Evolutionary conservation across 2,113 vertebrate species (phyloP).

Genomic region (Porphyrio hochstetteri): DNA sequence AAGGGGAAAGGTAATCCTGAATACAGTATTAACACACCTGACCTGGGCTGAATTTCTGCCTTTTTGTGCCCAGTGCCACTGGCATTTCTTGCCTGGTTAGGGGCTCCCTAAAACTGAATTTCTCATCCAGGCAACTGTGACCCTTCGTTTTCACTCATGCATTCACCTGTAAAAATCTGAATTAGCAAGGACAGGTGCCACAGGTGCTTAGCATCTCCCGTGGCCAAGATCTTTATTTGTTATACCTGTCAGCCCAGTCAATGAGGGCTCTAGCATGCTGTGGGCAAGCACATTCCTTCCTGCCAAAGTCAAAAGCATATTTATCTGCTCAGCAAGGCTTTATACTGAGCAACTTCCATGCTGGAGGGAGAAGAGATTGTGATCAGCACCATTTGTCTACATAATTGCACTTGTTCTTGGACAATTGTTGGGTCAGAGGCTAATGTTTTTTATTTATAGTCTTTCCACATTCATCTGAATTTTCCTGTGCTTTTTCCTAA

Average conservation of each 20-base stretch:
- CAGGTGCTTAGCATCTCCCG: not conserved
- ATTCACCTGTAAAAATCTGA: not conserved
- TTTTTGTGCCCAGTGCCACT: not conserved
- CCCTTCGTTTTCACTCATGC: not conserved
- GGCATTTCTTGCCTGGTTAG: not conserved
- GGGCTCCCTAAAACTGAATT: not conserved
- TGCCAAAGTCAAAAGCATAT: not conserved
- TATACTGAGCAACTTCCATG: not conserved
- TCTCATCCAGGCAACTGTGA: not conserved
- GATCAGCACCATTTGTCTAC: constrained; percentile 25
- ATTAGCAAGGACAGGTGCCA: constrained; percentile 5
- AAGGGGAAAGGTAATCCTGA: not conserved
- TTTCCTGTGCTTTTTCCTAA: not conserved
- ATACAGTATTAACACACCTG: not conserved
- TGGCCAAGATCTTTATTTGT: not conserved
- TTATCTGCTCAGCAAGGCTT: not conserved
- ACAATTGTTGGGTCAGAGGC: not conserved
- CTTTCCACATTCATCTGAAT: not conserved
- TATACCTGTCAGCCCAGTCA: not conserved
- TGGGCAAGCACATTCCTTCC: not conserved
- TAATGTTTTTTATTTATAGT: constrained; percentile 5
- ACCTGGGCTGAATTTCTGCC: not conserved
- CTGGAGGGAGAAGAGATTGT: not conserved
- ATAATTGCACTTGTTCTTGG: constrained; percentile 15
- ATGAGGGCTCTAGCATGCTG: not conserved